These are phyloP conservation scores for Tyrophagus putrescentiae DNA, from an alignment of 1,140 invertebrate genomes.

Conservation along the genomic window DNA sequence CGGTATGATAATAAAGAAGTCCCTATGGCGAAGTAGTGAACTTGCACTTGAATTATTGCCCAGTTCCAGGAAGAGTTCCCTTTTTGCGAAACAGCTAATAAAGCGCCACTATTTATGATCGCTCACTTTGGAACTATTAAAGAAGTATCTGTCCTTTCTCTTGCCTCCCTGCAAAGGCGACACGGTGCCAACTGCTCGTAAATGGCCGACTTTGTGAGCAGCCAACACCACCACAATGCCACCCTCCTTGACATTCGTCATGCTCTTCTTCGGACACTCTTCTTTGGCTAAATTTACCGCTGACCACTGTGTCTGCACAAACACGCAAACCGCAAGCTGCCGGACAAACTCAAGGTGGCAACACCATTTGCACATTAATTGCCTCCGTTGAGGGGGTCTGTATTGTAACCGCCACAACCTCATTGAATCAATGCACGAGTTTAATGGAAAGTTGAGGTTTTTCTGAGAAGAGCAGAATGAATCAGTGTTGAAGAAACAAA, in stretches of 20 bases:
- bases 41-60: conserved; percentile 9
- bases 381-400: background rate
- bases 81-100: background rate
- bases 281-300: background rate
- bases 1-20: background rate
- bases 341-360: background rate
- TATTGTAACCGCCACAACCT: too few species aligned
- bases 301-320: too few species aligned
- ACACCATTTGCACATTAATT: conserved; percentile 6
- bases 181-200: conserved; percentile 13
- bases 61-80: conserved; percentile 9
- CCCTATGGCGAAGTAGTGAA: background rate
- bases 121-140: conserved; percentile 5
- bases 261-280: conserved; percentile 3
- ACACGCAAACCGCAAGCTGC: background rate
- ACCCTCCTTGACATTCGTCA: conserved; percentile 4
- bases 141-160: background rate
- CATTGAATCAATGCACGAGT: too few species aligned
- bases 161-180: too few species aligned
- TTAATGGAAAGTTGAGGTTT: too few species aligned
- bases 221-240: background rate
- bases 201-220: too few species aligned
- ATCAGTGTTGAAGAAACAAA: too few species aligned
- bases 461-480: too few species aligned
- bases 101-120: conserved; percentile 11